Conservation (phyloP, 2,113 vertebrate genomes). For the Emydocephalus ijimae region DNA sequence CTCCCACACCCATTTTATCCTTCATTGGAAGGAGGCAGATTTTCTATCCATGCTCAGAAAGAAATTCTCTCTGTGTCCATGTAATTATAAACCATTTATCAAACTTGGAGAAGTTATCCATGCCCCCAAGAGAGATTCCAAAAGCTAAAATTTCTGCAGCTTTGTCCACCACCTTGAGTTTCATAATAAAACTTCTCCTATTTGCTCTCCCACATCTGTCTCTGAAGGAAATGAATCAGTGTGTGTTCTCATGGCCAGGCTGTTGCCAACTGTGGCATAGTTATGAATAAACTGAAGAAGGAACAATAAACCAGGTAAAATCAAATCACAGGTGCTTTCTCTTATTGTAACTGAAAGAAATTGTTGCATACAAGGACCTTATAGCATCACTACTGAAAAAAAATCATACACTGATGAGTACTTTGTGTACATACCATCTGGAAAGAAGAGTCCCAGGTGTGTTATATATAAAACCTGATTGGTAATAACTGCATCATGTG, state of each 20-base stretch:
- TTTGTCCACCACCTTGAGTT: background rate
- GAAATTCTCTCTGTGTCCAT: slow-evolving; percentile 28
- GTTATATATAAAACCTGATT: background rate
- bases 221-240: background rate
- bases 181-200: background rate
- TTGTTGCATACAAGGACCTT: background rate
- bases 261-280: background rate
- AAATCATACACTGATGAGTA: background rate
- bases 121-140: slow-evolving; percentile 1
- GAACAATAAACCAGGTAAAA: background rate
- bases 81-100: slow-evolving; percentile 47
- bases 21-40: slow-evolving; percentile 60
- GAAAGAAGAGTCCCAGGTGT: background rate
- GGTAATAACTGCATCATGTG: background rate
- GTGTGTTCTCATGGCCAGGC: background rate
- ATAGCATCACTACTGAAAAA: background rate
- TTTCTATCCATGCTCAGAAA: slow-evolving; percentile 42
- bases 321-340: background rate
- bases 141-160: slow-evolving; percentile 33
- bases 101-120: slow-evolving; percentile 22
- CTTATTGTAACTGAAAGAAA: background rate
- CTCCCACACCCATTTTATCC: slow-evolving; percentile 53
- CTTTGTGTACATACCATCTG: background rate
- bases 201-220: background rate
- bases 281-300: background rate